Evolutionary conservation across 2,888 invertebrate genomes (phyloP).

Genomic region (Dryococelus australis): DNA sequence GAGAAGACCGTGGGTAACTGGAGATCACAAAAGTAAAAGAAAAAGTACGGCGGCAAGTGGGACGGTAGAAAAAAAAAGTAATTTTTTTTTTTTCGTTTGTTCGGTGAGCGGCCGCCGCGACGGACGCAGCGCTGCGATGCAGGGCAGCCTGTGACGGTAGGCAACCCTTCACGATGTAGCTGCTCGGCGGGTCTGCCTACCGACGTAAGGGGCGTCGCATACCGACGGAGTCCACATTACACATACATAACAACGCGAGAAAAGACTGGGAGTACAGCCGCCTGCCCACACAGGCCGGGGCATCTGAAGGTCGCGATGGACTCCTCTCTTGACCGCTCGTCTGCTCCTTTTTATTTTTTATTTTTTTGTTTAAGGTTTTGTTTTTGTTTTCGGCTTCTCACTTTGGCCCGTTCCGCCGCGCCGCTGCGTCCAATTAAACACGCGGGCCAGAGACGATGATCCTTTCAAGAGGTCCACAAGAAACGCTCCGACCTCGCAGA

Average conservation of each 20-base stretch:
- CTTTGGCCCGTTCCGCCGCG: neutral
- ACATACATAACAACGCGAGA: neutral
- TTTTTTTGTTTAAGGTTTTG: neutral
- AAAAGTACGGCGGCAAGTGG: too few species aligned
- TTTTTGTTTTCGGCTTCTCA: neutral
- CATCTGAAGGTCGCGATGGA: conserved; percentile 16
- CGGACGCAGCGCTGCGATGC: neutral
- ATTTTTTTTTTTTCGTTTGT: neutral
- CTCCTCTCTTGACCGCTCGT: neutral
- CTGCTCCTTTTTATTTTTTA: neutral
- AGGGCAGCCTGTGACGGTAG: neutral
- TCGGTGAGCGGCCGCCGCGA: neutral
- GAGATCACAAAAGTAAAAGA: too few species aligned
- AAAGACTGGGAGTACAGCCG: neutral
- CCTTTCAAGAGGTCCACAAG: neutral
- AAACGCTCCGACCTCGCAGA: neutral
- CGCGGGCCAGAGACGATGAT: neutral
- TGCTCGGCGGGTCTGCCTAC: neutral
- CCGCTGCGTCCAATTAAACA: neutral
- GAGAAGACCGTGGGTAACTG: neutral
- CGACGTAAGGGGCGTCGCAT: neutral
- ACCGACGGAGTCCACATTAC: conserved; percentile 1
- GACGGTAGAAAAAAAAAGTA: neutral
- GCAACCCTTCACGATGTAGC: neutral
- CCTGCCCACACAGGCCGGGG: conserved; percentile 12